Base-by-base conservation (phyloP, 2,797 vertebrate genomes). In the Sebastes taczanowskii region DNA sequence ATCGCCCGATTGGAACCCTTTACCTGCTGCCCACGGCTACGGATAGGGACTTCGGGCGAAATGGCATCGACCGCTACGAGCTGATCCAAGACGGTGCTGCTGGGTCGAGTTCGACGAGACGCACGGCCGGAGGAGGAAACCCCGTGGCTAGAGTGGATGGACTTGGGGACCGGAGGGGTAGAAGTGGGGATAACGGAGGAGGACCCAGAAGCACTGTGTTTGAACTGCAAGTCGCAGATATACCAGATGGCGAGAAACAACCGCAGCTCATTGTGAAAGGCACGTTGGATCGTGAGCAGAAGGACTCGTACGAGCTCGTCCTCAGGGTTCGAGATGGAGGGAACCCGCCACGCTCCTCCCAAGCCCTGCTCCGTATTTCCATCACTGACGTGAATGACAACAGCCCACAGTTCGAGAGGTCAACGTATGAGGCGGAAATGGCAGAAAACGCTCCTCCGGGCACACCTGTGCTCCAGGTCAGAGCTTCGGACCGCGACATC, bases 351-450 rank as follows among this genome's bases (percentile, higher is more conserved):
- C 96, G 98, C 3, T 99, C 98, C 59, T 98, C 98, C 0, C 97
- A 99, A 89, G 98, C 98, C 4, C 94, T 99, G 86, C 96, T 99
- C 34, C 94, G 98, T 5, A 97, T 99, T n/a, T 95, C 98, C 52
- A 98, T 99, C 92, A 98, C 98, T 4, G 98, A 99, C 56, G 97
- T 99, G 58, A 99, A 99, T 8, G 98, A 99, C 93, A 99, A 99
- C 94, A 99, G 96, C 78, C 98, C 98, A 2, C 97, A 96, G 78
- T 99, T 99, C 14, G 98, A 99, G 91, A 97, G 97, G 76, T 96
- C 96, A 25, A 94, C 97, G 11, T 99, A 99, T 2, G 97, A 99
- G 85, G 98, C 97, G 0, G 97, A 99, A 77, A 95, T 99, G 94
- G 96, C 97, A 0, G 98, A 99, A 91, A 99, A 99, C 62, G 97